phyloP scores from a whole-genome alignment of 2,888 invertebrate genomes.

The Chrysolina haemoptera region DNA sequence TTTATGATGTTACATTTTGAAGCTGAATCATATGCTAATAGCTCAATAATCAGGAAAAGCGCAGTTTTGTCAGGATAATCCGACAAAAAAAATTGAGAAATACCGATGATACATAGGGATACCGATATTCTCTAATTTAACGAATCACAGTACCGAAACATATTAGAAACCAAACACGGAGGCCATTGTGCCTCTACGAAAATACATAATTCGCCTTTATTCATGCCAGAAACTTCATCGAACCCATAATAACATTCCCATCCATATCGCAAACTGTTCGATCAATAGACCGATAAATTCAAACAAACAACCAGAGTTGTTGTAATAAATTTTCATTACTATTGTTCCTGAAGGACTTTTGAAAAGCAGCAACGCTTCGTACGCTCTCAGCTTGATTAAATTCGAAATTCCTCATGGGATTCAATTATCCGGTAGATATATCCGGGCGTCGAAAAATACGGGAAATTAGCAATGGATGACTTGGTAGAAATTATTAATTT shows the following conservation, averaged over 20 bases:
- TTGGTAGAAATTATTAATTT: neutral
- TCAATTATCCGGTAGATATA: slow-evolving; percentile 37
- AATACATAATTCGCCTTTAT: neutral
- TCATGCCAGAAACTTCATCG: neutral
- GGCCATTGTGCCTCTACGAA: neutral
- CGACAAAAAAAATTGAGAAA: too few species aligned
- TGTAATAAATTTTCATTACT: slow-evolving; percentile 41
- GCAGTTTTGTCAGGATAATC: too few species aligned
- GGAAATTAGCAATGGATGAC: neutral
- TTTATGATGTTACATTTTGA: too few species aligned
- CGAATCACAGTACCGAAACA: too few species aligned
- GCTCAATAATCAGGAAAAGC: too few species aligned
- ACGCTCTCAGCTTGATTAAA: slow-evolving; percentile 12
- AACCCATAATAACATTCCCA: neutral
- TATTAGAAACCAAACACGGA: too few species aligned
- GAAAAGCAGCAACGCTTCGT: neutral
- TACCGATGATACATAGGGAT: too few species aligned
- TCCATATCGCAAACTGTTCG: neutral
- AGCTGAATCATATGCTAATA: too few species aligned
- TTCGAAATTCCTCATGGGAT: slow-evolving; percentile 37
- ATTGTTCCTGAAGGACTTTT: slow-evolving; percentile 31
- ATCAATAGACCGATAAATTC: slow-evolving; percentile 39
- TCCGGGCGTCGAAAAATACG: slow-evolving; percentile 21
- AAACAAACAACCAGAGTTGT: slow-evolving; percentile 37
- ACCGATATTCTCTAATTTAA: too few species aligned